Conservation (phyloP, 1,140 invertebrate species). For the Procambarus clarkii region DNA sequence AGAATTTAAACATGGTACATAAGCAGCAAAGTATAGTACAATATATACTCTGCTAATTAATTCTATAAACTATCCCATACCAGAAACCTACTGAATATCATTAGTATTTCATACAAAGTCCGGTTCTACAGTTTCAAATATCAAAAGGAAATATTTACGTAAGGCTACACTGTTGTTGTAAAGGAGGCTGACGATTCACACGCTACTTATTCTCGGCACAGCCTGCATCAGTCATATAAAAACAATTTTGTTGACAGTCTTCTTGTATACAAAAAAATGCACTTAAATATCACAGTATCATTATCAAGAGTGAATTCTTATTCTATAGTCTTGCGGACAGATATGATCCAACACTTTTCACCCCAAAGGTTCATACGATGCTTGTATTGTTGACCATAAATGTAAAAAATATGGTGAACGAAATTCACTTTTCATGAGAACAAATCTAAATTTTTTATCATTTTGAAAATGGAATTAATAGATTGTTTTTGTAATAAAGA, state of each 20-base stretch:
- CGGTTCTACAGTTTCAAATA: neutral
- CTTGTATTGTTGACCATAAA: neutral
- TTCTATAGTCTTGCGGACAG: neutral
- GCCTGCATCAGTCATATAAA: slow-evolving; percentile 35
- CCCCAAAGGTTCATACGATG: neutral
- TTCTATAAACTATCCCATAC: slow-evolving; percentile 17
- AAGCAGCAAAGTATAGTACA: slow-evolving; percentile 16
- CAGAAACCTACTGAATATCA: neutral
- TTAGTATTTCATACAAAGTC: neutral
- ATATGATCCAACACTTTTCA: neutral
- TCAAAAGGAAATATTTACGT: slow-evolving; percentile 12
- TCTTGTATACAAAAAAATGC: slow-evolving; percentile 60
- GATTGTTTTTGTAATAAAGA: neutral
- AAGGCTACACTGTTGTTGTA: slow-evolving; percentile 9
- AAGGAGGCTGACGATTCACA: slow-evolving; percentile 32
- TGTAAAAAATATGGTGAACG: neutral
- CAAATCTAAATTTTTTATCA: neutral
- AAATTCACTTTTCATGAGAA: neutral
- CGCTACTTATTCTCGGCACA: slow-evolving; percentile 33
- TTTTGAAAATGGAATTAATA: neutral
- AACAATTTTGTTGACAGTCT: slow-evolving; percentile 19
- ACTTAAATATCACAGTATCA: slow-evolving; percentile 64
- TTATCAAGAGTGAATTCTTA: slow-evolving; percentile 12
- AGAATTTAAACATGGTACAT: neutral
- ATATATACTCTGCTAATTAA: slow-evolving; percentile 15